These are phyloP conservation scores for Cnemophilus loriae DNA, from an alignment of 2,113 vertebrate species.

Conservation along the genomic window DNA sequence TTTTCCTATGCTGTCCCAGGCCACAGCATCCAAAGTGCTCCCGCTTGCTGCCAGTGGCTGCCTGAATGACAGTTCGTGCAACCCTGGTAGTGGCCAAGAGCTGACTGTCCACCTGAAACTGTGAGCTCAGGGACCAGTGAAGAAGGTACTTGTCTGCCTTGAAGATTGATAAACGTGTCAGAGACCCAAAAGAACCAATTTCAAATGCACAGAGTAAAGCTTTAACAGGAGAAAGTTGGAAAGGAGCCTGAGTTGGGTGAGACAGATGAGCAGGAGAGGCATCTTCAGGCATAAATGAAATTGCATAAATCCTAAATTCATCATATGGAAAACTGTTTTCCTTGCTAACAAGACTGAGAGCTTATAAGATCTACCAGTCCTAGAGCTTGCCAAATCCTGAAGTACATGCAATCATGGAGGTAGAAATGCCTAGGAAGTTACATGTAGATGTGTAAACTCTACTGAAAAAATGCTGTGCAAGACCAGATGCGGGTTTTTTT, in stretches of 20 bases:
- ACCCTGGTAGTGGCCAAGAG: accelerated
- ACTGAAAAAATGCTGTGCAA: background rate
- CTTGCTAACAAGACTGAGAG: background rate
- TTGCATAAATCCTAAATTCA: background rate
- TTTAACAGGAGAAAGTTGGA: background rate
- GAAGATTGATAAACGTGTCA: background rate
- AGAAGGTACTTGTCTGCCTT: background rate
- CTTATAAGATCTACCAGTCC: background rate
- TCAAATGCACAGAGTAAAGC: background rate
- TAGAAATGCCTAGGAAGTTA: background rate
- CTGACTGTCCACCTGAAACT: background rate
- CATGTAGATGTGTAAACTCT: background rate
- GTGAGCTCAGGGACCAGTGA: background rate
- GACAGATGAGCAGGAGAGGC: background rate
- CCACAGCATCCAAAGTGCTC: background rate
- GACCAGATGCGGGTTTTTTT: background rate
- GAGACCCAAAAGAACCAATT: background rate
- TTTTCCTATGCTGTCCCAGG: background rate
- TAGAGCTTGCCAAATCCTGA: background rate
- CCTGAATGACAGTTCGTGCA: background rate
- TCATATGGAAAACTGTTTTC: background rate
- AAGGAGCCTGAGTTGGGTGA: background rate
- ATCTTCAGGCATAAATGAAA: background rate
- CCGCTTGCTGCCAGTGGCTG: background rate
- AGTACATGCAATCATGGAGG: background rate